Conservation (phyloP, 2,888 invertebrate species). For the Cosmia pyralina region DNA sequence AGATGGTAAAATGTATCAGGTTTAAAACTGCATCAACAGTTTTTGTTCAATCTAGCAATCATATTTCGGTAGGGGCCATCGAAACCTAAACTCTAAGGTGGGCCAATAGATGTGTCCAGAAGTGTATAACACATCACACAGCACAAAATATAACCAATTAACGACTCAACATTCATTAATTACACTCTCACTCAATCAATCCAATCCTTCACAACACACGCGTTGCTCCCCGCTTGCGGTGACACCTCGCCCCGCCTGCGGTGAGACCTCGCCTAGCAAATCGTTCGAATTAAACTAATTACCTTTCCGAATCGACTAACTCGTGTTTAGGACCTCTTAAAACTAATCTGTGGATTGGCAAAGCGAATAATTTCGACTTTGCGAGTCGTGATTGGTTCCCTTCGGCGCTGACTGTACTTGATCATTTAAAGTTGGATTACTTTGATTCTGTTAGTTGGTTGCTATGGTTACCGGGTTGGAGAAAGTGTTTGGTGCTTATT, state of each 20-base stretch:
- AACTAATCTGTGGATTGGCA: constrained; percentile 72
- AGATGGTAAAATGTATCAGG: no score
- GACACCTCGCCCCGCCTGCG: constrained; percentile 11
- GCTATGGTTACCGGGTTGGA: constrained; percentile 12
- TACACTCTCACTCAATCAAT: constrained; percentile 23
- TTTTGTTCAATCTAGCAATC: no score
- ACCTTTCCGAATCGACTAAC: constrained; percentile 70
- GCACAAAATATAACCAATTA: constrained; percentile 1
- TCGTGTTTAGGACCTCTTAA: constrained; percentile 72
- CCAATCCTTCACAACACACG: constrained; percentile 21
- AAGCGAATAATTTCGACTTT: constrained; percentile 64
- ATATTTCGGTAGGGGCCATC: no score
- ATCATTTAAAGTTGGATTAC: constrained; percentile 59
- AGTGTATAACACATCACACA: background rate
- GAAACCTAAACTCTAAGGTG: no score
- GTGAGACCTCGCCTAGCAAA: constrained; percentile 53
- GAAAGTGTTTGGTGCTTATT: constrained; percentile 2
- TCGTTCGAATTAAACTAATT: constrained; percentile 74
- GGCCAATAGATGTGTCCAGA: no score
- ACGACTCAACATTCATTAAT: constrained; percentile 16
- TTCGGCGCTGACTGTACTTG: constrained; percentile 40
- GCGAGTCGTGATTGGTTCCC: constrained; percentile 63
- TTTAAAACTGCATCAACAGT: no score
- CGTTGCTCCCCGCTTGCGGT: constrained; percentile 8
- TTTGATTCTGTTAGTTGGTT: constrained; percentile 49